Evolutionary conservation across 2,888 invertebrate species (phyloP), one percentile per base, ranked within the genome.

Genomic region (Dichetophora obliterata): DNA sequence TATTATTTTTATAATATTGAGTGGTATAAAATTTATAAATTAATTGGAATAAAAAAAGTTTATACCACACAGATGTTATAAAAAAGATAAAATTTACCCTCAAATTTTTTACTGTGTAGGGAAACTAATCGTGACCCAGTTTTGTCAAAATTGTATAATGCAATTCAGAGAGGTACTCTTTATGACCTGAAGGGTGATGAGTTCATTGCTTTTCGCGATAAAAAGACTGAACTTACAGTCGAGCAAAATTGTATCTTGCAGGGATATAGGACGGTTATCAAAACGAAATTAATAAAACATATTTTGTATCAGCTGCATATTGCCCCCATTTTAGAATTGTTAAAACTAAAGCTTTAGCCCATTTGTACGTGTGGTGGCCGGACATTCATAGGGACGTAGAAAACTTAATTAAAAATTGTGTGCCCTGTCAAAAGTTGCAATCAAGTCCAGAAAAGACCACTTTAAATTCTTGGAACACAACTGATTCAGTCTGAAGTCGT

Each of bases 301-400:
- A 54, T 76, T 22, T 63, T 79, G 16, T 50, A 52, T 4, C 72
- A 77, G 50, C 75, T 80, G 14, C 78, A 80, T 16, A 37, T 31
- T 31, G 54, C 0, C 75, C 75, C 50, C 77, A 78, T 54, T 75
- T 77, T 22, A 78, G 79, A 24, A 80, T 77, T n/a, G 77, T 71
- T 31, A 80, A 80, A 63, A 79, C 78, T 5, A 82, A 80, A 75
- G 74, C 74, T 8, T 14, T 78, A 71, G 76, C 52, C 11, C 71
- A 76, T 75, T 80, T 52, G 16, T 78, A 75, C 69, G 75, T 80
- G 66, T 81, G 78, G 80, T 82, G 81, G 79, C 79, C 79, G 27
- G 68, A 61, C 9, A 72, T 80, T 31, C 76, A 80, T 69, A 43
- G n/a, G 19, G 77, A 79, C 9, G 77, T 81, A 19, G 80, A 79